phyloP scores from a whole-genome alignment of 1,140 invertebrate genomes.

The Drosophila sturtevanti region DNA sequence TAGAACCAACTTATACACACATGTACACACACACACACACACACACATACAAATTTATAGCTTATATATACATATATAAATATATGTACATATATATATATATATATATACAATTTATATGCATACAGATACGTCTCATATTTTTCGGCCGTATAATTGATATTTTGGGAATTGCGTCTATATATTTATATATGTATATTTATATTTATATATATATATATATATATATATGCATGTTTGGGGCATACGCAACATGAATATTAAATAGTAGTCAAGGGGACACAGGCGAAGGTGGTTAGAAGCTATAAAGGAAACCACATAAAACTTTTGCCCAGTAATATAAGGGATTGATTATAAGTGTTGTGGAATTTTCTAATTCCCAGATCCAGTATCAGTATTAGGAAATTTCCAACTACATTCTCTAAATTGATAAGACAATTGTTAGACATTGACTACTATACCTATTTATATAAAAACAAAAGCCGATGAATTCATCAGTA shows the following conservation, averaged over 20 bases:
- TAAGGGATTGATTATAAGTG: neutral
- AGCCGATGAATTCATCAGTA: too few species aligned
- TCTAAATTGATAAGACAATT: too few species aligned
- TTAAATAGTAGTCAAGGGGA: conserved; percentile 45
- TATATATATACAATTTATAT: neutral
- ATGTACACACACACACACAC: conserved; percentile 1
- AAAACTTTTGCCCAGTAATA: neutral
- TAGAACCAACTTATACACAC: conserved; percentile 23
- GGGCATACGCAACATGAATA: conserved; percentile 60
- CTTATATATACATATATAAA: neutral
- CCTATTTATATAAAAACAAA: too few species aligned
- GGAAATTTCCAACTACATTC: too few species aligned
- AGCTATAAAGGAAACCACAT: too few species aligned
- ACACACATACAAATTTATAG: neutral
- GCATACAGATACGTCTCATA: conserved; percentile 47
- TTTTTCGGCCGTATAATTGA: conserved; percentile 73
- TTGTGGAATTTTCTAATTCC: neutral
- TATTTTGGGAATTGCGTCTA: conserved; percentile 67
- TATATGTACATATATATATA: neutral
- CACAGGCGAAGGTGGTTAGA: neutral
- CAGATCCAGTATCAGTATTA: neutral
- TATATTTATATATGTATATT: conserved; percentile 23
- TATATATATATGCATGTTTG: conserved; percentile 42
- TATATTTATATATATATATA: conserved; percentile 20
- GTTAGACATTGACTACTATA: too few species aligned